These are phyloP conservation scores for Sebastiscus albofasciatus DNA, from an alignment of 2,797 vertebrate genomes.

Conservation along the genomic window DNA sequence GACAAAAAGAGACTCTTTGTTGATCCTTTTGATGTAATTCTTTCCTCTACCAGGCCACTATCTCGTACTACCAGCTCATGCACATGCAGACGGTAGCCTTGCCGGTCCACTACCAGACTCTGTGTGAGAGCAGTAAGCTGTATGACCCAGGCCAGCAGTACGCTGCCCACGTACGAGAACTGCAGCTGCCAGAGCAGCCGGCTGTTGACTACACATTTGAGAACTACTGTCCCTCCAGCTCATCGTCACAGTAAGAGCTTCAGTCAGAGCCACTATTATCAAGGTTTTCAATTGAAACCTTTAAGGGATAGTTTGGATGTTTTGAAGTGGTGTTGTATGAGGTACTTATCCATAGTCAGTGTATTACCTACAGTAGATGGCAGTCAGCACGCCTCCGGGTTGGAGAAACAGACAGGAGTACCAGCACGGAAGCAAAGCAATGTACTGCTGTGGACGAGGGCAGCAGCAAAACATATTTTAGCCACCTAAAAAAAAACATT, in stretches of 20 bases:
- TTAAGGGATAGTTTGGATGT: background rate
- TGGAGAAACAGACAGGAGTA: background rate
- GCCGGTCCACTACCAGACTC: conserved; percentile 95
- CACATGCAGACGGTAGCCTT: conserved; percentile 93
- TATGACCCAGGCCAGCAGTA: conserved; percentile 97
- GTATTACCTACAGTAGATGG: background rate
- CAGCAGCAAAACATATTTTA: too few relatives aligned
- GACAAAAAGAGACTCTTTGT: background rate
- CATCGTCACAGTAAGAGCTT: conserved; percentile 66
- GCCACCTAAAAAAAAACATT: too few relatives aligned
- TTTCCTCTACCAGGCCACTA: conserved; percentile 86
- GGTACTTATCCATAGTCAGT: background rate
- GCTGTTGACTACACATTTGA: conserved; percentile 89
- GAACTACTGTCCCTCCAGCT: conserved; percentile 80
- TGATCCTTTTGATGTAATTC: background rate
- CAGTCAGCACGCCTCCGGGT: background rate
- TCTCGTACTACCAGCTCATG: conserved; percentile 97
- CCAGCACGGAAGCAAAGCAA: too few relatives aligned
- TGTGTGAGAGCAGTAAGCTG: conserved; percentile 97
- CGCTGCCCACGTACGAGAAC: conserved; percentile 88
- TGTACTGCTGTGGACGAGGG: too few relatives aligned
- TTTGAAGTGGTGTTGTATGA: background rate
- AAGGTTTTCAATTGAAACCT: background rate
- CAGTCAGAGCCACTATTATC: background rate
- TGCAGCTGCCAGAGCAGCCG: conserved; percentile 89